Percentiles rank a stretch among this genome's conserved stretches.
phyloP scores from a whole-genome alignment of 1,140 invertebrate genomes.

The Drosophila kikkawai region DNA sequence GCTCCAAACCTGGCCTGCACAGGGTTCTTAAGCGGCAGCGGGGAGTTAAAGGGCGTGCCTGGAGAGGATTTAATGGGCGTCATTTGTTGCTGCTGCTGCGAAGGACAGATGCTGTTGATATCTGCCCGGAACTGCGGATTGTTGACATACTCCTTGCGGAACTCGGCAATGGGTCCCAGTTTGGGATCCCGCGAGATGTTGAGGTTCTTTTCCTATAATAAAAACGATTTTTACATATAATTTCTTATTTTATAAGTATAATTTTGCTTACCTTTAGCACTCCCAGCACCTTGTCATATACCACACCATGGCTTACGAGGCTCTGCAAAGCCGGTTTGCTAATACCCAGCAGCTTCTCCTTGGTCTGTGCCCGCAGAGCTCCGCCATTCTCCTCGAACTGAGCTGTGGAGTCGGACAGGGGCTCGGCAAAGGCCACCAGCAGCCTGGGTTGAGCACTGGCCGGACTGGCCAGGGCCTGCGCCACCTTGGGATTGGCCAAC shows the following conservation, averaged over 20 bases:
- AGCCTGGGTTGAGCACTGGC: constrained; percentile 56
- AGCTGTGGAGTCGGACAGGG: constrained; percentile 54
- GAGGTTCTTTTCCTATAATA: constrained; percentile 85
- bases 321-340: constrained; percentile 82
- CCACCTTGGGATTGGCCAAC: constrained; percentile 58
- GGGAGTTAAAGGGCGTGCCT: constrained; percentile 70
- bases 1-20: constrained; percentile 64
- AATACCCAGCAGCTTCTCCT: constrained; percentile 66
- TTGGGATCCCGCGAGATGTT: constrained; percentile 86
- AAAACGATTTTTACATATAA: background rate
- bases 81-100: constrained; percentile 27
- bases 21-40: constrained; percentile 71
- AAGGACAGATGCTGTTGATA: constrained; percentile 52
- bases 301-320: constrained; percentile 86
- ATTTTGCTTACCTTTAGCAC: constrained; percentile 77
- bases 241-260: background rate
- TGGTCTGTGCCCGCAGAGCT: constrained; percentile 50
- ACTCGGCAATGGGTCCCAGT: constrained; percentile 86
- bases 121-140: constrained; percentile 87
- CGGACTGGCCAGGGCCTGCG: constrained; percentile 39
- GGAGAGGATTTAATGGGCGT: constrained; percentile 55
- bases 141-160: constrained; percentile 86
- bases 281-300: constrained; percentile 87
- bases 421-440: constrained; percentile 70
- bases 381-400: constrained; percentile 45